These are phyloP conservation scores for Sarcophilus harrisii DNA, from an alignment of 2,797 vertebrate genomes.

Conservation along the genomic window DNA sequence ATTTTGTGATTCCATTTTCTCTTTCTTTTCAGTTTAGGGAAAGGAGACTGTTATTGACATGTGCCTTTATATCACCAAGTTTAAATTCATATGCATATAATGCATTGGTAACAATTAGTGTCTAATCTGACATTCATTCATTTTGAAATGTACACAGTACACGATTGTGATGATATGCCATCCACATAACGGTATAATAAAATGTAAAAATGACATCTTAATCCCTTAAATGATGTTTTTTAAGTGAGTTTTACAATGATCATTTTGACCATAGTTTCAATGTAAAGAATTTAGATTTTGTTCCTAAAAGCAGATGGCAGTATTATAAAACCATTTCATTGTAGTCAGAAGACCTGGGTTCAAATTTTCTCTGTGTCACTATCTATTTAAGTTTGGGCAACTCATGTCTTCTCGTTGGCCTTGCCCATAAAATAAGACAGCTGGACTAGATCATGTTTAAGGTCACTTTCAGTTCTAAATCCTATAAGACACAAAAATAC, in stretches of 20 bases:
- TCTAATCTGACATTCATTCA: neutral
- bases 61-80: neutral
- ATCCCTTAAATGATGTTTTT: neutral
- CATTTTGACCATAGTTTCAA: neutral
- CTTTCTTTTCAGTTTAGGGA: neutral
- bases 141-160: neutral
- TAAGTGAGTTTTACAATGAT: neutral
- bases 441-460: neutral
- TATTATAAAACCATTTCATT: neutral
- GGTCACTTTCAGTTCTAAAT: neutral
- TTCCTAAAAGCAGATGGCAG: neutral
- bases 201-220: neutral
- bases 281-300: neutral
- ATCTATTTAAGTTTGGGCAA: neutral
- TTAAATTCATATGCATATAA: neutral
- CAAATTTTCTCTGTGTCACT: neutral
- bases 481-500: neutral
- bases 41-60: neutral
- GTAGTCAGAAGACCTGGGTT: neutral
- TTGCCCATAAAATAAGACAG: neutral
- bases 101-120: neutral
- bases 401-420: neutral
- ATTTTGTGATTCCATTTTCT: neutral
- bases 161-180: neutral
- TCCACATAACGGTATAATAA: neutral